Base-by-base conservation (phyloP, 2,888 invertebrate species). In the Rhagonycha fulva region DNA sequence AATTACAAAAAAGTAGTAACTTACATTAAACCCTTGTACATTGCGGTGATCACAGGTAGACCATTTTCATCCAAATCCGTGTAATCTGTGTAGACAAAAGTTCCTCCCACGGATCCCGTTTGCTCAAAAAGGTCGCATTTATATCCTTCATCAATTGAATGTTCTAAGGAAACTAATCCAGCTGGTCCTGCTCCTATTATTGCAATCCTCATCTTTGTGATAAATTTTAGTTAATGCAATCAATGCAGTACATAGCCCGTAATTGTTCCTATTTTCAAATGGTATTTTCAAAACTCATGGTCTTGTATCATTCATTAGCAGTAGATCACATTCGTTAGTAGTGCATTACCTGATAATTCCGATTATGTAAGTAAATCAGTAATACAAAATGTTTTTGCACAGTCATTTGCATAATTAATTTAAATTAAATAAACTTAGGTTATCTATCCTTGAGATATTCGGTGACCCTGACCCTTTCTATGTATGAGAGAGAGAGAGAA, bases 141-240 rank as follows among this genome's bases (percentile, higher is more conserved):
- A 75, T 89, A 87, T 12, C 84, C 82, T 82, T 89, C 88, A 80
- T 66, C 87, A 79, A 90, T 87, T 76, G 93, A 87, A 83, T 93
- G 92, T 28, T 92, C 89, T 0, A 92, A 89, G 0, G 92, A 90
- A 68, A 90, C 91, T n/a, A 95, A 87, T 14, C 97, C 98, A 3
- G 97, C 97, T 23, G 96, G 94, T 0, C 95, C 96, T 0, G 96
- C 96, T 2, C 97, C 98, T 23, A 98, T 89, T 9, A 97, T 93
- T 26, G 96, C 90, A 0, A 97, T 95, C 4, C 88, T 89, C 7
- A 94, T 84, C 92, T 91, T 73, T 10, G 32, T 3, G n/a, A n/a
- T n/a, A 12, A n/a, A 2, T 47, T 47, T n/a, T 47, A 7, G 47
- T 47, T 47, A n/a, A 47, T 47, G 2, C n/a, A 47, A 47, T 47